Evolutionary conservation across 1,140 invertebrate species (phyloP).

Genomic region (Scaptomyza hsui): DNA sequence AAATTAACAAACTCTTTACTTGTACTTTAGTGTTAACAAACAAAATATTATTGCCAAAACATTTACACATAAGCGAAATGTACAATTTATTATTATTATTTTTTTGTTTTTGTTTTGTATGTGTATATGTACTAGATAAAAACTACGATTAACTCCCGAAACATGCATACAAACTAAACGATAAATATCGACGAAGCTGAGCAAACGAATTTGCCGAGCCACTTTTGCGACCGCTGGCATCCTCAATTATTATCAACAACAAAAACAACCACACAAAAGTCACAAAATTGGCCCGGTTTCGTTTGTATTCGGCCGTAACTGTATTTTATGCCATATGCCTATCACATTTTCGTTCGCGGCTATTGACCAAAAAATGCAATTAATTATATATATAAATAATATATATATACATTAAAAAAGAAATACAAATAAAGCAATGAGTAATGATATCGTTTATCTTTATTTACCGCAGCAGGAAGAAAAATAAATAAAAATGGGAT

Average conservation of each 20-base stretch:
- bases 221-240: constrained; percentile 13
- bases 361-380: constrained; percentile 14
- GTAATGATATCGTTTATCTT: background rate
- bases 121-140: constrained; percentile 2
- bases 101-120: constrained; percentile 2
- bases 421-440: constrained; percentile 21
- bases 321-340: background rate
- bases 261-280: background rate
- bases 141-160: constrained; percentile 3
- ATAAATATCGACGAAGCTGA: background rate
- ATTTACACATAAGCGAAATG: constrained; percentile 28
- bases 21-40: constrained; percentile 21
- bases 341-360: background rate
- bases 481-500: too few species aligned
- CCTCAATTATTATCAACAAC: constrained; percentile 8
- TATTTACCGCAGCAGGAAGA: too few species aligned
- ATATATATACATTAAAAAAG: constrained; percentile 1
- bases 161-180: background rate
- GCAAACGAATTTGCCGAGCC: background rate
- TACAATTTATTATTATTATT: constrained; percentile 14
- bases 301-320: background rate
- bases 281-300: background rate
- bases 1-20: constrained; percentile 10
- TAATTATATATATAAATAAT: constrained; percentile 1
- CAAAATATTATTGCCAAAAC: constrained; percentile 10